phyloP scores from a whole-genome alignment of 2,797 vertebrate genomes.

The Notolabrus celidotus region DNA sequence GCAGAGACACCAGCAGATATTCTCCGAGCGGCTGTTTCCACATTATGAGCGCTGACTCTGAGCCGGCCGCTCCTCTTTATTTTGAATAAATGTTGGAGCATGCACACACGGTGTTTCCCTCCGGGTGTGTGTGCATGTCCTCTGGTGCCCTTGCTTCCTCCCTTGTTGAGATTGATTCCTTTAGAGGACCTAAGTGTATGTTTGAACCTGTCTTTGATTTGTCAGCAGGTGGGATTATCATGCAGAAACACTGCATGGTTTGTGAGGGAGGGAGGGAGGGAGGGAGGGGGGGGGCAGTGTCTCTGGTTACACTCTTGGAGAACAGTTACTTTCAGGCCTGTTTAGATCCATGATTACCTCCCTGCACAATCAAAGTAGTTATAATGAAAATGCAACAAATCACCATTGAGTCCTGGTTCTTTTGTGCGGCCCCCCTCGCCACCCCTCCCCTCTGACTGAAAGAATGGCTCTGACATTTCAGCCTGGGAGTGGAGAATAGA shows the following conservation, averaged over 20 bases:
- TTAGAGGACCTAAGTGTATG: conserved; percentile 62
- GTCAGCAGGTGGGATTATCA: conserved; percentile 75
- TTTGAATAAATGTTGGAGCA: neutral
- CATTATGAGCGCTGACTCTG: neutral
- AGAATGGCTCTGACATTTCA: conserved; percentile 86
- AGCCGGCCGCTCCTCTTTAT: neutral
- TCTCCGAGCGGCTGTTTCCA: too few species aligned
- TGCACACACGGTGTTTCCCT: conserved; percentile 1
- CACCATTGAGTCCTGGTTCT: conserved; percentile 68
- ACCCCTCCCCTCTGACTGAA: conserved; percentile 55
- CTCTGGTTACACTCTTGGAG: conserved; percentile 81
- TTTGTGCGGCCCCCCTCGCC: conserved; percentile 60
- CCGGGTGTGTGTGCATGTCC: conserved; percentile 20
- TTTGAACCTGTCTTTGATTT: conserved; percentile 74
- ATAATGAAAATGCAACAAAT: conserved; percentile 84
- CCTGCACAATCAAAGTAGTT: conserved; percentile 72
- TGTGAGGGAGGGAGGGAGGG: conserved; percentile 60
- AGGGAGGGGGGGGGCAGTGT: conserved; percentile 24
- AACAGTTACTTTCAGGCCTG: conserved; percentile 79
- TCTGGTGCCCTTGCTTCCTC: conserved; percentile 62
- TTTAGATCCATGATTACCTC: conserved; percentile 84
- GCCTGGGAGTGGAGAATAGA: conserved; percentile 81
- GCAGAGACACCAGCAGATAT: neutral
- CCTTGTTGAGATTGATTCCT: conserved; percentile 67
- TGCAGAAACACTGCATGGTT: conserved; percentile 74